Evolutionary conservation across 2,113 vertebrate genomes (phyloP).

Genomic region (Sterna hirundo): DNA sequence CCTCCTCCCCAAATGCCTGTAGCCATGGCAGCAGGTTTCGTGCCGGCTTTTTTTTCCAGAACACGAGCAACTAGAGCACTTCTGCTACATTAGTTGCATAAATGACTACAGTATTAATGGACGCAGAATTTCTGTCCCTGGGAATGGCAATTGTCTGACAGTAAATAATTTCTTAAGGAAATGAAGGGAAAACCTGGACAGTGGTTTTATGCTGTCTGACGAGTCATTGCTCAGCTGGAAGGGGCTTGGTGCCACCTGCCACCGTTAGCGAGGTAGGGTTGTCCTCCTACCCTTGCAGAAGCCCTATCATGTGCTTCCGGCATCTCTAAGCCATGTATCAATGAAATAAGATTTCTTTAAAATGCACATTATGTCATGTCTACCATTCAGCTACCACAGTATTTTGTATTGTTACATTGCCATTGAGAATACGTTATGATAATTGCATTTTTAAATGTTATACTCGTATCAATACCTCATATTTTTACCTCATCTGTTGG

Average conservation of each 20-base stretch:
- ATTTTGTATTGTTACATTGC: slow-evolving; percentile 71
- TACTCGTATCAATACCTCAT: slow-evolving; percentile 81
- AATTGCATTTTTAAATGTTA: slow-evolving; percentile 74
- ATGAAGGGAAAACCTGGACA: neutral
- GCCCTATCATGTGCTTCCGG: neutral
- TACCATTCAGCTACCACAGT: slow-evolving; percentile 59
- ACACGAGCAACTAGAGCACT: neutral
- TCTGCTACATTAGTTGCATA: neutral
- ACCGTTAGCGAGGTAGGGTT: neutral
- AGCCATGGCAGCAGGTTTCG: neutral
- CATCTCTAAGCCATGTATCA: slow-evolving; percentile 24
- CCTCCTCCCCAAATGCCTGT: neutral
- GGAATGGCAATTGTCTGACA: neutral
- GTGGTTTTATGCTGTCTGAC: neutral
- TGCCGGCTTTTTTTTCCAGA: neutral
- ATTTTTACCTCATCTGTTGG: slow-evolving; percentile 80
- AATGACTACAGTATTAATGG: neutral
- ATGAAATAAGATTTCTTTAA: neutral
- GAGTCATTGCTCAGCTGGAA: neutral
- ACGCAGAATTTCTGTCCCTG: neutral
- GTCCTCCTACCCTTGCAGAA: neutral
- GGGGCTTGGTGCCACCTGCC: neutral
- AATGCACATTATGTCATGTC: slow-evolving; percentile 39
- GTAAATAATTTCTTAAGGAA: neutral
- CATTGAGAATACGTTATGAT: slow-evolving; percentile 69